phyloP scores from a whole-genome alignment of 2,113 vertebrate genomes.

The Cranoglanis bouderius region DNA sequence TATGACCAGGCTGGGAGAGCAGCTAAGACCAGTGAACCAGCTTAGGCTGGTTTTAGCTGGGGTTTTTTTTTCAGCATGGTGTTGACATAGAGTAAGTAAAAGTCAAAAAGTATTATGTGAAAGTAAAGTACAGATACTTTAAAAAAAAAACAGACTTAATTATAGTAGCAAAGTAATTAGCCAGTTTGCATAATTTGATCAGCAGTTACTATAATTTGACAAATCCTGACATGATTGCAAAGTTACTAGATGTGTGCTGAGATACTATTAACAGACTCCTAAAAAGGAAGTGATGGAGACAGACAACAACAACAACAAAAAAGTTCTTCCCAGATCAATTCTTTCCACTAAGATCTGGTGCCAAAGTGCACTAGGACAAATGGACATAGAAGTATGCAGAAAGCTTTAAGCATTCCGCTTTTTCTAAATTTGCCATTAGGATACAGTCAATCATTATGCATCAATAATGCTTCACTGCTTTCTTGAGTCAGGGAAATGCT shows the following conservation, averaged over 20 bases:
- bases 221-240: neutral
- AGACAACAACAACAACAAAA: neutral
- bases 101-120: neutral
- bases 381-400: conserved; percentile 16
- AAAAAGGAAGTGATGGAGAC: neutral
- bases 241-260: neutral
- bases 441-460: neutral
- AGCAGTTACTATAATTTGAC: neutral
- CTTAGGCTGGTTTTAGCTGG: no score
- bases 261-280: neutral
- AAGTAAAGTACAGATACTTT: neutral
- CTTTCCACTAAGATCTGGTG: neutral
- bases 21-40: no score
- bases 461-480: neutral
- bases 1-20: no score
- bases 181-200: neutral
- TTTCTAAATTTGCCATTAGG: conserved; percentile 1
- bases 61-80: no score
- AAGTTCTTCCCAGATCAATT: conserved; percentile 25
- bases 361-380: conserved; percentile 17
- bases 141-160: neutral
- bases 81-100: neutral
- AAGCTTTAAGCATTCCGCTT: neutral
- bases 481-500: neutral
- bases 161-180: neutral